These are phyloP conservation scores for Salpingus planirostris DNA, from an alignment of 2,888 invertebrate genomes.

Conservation along the genomic window DNA sequence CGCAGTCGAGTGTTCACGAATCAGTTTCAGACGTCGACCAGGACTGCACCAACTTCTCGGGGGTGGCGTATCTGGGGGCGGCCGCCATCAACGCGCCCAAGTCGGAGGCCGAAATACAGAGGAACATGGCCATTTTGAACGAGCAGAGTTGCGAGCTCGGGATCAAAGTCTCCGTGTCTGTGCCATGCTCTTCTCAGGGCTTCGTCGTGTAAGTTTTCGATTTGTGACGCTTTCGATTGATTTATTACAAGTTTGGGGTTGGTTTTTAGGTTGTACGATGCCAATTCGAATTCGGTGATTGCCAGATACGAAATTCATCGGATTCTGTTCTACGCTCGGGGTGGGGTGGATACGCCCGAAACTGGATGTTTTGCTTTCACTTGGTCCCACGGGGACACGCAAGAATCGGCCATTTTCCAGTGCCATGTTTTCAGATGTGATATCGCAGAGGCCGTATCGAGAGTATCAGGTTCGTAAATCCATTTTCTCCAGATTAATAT, in stretches of 20 bases:
- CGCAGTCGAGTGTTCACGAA: conserved; percentile 30
- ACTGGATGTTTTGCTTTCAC: conserved; percentile 97
- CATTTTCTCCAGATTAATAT: neutral
- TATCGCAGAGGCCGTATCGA: conserved; percentile 82
- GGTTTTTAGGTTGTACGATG: conserved; percentile 68
- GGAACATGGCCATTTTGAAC: conserved; percentile 87
- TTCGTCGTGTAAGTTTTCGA: conserved; percentile 72
- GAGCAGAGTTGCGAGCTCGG: conserved; percentile 63
- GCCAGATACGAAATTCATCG: conserved; percentile 85
- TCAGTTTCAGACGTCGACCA: conserved; percentile 73
- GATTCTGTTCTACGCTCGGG: conserved; percentile 91
- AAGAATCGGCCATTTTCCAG: conserved; percentile 83
- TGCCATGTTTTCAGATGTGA: conserved; percentile 97
- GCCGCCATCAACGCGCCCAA: conserved; percentile 87
- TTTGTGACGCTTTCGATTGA: neutral
- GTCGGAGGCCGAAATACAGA: conserved; percentile 84
- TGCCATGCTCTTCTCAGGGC: conserved; percentile 89
- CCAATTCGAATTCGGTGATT: conserved; percentile 71
- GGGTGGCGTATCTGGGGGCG: conserved; percentile 87
- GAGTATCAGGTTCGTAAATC: conserved; percentile 52
- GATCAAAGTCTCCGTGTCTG: conserved; percentile 83
- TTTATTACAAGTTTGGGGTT: no score
- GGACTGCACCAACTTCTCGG: conserved; percentile 85
- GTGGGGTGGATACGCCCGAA: conserved; percentile 71
- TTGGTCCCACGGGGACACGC: conserved; percentile 87